Percentiles rank a stretch among this genome's conserved stretches.
Conservation (phyloP, 2,113 vertebrate genomes). For the Empidonax traillii region DNA sequence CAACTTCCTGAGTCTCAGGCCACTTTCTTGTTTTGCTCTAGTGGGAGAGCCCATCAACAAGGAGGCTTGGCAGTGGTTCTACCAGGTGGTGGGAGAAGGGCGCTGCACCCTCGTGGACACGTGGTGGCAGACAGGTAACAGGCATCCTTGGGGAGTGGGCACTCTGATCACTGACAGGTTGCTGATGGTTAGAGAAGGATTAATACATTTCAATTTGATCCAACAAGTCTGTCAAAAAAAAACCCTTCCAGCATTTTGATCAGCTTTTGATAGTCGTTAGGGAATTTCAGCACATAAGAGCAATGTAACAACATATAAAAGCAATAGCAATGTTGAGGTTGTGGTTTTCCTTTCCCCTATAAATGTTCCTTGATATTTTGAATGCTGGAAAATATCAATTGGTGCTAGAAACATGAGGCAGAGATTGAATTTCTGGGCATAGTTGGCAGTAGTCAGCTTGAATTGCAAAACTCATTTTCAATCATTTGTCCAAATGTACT, state of each 20-base stretch:
- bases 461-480: background rate
- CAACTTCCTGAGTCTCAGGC: background rate
- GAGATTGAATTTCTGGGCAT: background rate
- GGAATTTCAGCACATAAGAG: background rate
- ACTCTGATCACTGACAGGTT: background rate
- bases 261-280: background rate
- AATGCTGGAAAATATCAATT: background rate
- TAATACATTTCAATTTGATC: background rate
- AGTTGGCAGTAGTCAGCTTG: background rate
- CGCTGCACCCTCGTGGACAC: constrained; percentile 89
- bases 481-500: background rate
- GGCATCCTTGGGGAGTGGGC: background rate
- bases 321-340: accelerated
- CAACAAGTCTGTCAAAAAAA: background rate
- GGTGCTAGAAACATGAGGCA: background rate
- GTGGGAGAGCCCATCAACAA: constrained; percentile 94
- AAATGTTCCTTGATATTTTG: background rate
- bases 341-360: background rate
- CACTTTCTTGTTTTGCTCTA: constrained; percentile 49
- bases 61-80: constrained; percentile 93
- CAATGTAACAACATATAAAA: background rate
- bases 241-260: background rate
- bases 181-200: background rate
- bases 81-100: constrained; percentile 85
- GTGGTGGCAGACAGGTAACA: constrained; percentile 95